Base-by-base conservation (phyloP, 2,888 invertebrate genomes). In the Lucinisca nassula region DNA sequence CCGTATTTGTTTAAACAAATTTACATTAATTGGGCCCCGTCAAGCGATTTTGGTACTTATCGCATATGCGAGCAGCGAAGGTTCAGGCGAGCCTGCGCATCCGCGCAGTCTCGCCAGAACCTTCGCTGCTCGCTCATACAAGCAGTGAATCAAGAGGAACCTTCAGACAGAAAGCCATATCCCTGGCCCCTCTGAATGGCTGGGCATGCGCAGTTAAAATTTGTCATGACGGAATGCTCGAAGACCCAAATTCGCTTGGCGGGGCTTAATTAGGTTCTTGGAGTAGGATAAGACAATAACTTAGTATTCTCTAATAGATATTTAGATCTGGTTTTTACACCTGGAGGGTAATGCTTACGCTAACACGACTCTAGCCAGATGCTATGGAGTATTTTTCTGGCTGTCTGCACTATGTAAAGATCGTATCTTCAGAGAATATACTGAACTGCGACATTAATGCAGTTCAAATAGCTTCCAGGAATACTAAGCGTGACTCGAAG, bases 1-100 rank as follows among this genome's bases (percentile, higher is more conserved):
- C 67, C 67, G 32, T 67, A 32, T 67, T 67, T 58, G 27, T 67
- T 67, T 67, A 67, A 67, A 67, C 67, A 67, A 67, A 67, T 67
- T 67, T 30, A 21, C 35, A 32, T 32, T 67, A 67, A n/a, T n/a
- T n/a, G n/a, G n/a, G n/a, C n/a, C n/a, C n/a, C n/a, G n/a, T n/a
- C n/a, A n/a, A n/a, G n/a, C n/a, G n/a, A n/a, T n/a, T n/a, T n/a
- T n/a, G n/a, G n/a, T n/a, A n/a, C n/a, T n/a, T n/a, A n/a, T n/a
- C n/a, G n/a, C n/a, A n/a, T n/a, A n/a, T n/a, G n/a, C n/a, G n/a
- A n/a, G n/a, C n/a, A n/a, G n/a, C n/a, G n/a, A n/a, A n/a, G n/a
- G n/a, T n/a, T n/a, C n/a, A n/a, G n/a, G n/a, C n/a, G n/a, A n/a
- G n/a, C n/a, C n/a, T n/a, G n/a, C n/a, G n/a, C n/a, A n/a, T n/a